phyloP scores from a whole-genome alignment of 2,888 invertebrate species.

The Agriopis leucophaearia region DNA sequence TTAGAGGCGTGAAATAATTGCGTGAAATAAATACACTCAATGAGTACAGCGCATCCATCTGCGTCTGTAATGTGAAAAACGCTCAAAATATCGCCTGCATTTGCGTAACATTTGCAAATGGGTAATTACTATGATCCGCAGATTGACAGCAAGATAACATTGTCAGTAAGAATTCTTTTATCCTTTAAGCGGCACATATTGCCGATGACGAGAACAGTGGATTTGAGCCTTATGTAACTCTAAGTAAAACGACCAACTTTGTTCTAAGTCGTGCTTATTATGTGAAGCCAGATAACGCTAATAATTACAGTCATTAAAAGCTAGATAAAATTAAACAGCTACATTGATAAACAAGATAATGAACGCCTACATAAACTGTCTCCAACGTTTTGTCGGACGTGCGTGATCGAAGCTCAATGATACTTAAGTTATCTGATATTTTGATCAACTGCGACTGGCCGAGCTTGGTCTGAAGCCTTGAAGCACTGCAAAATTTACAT shows the following conservation, averaged over 20 bases:
- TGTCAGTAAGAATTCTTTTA: constrained; percentile 57
- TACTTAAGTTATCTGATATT: constrained; percentile 55
- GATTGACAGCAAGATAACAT: constrained; percentile 74
- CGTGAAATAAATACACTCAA: no score
- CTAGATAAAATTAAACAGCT: constrained; percentile 18
- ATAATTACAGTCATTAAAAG: constrained; percentile 22
- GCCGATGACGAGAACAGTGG: constrained; percentile 17
- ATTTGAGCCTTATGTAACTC: constrained; percentile 32
- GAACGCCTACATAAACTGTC: constrained; percentile 38
- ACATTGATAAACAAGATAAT: constrained; percentile 28
- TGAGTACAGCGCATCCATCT: no score
- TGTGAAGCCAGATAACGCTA: constrained; percentile 25
- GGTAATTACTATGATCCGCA: constrained; percentile 68
- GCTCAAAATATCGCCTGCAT: constrained; percentile 69
- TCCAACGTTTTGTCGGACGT: constrained; percentile 44
- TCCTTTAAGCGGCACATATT: constrained; percentile 48
- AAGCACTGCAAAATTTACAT: constrained; percentile 71
- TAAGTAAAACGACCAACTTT: constrained; percentile 17
- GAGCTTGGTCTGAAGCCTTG: constrained; percentile 62
- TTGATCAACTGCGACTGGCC: constrained; percentile 62
- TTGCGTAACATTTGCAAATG: constrained; percentile 66
- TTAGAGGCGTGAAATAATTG: no score
- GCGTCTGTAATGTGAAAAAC: no score
- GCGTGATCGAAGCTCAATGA: constrained; percentile 47
- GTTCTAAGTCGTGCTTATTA: constrained; percentile 14